These are phyloP conservation scores for Bubo blakistoni DNA, from an alignment of 2,113 vertebrate genomes.

Conservation along the genomic window DNA sequence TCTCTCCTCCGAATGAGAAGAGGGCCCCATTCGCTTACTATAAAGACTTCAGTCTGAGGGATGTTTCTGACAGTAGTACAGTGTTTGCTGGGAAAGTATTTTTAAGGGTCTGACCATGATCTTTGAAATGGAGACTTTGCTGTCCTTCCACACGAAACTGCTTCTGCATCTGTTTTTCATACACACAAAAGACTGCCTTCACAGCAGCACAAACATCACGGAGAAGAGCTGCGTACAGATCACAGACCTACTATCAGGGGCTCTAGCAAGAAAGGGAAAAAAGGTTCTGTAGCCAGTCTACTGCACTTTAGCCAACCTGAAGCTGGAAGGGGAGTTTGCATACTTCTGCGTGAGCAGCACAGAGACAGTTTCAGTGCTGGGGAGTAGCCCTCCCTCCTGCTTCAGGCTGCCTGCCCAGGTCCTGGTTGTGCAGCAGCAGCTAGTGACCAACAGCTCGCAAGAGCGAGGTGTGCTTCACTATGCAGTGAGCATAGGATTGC, in stretches of 20 bases:
- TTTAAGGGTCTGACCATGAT: not conserved
- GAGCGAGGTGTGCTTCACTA: not conserved
- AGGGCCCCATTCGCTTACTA: not conserved
- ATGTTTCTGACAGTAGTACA: not conserved
- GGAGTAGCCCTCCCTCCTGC: not conserved
- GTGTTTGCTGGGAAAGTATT: not conserved
- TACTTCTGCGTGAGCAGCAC: fast-evolving
- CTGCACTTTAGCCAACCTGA: not conserved
- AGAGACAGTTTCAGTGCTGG: not conserved
- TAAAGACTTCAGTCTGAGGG: not conserved
- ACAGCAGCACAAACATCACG: not conserved
- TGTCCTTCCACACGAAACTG: not conserved
- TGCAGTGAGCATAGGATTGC: not conserved
- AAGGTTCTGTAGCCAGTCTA: not conserved
- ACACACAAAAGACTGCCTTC: not conserved
- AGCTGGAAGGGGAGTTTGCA: not conserved
- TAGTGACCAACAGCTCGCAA: fast-evolving
- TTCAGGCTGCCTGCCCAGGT: not conserved
- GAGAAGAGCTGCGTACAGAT: not conserved
- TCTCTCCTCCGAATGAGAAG: not conserved
- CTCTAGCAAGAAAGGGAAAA: not conserved
- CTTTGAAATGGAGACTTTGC: not conserved
- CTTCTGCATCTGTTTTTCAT: not conserved
- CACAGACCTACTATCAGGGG: not conserved
- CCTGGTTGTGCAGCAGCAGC: not conserved